These are phyloP conservation scores for Crematogaster levior DNA, from an alignment of 2,888 invertebrate genomes.

Conservation along the genomic window DNA sequence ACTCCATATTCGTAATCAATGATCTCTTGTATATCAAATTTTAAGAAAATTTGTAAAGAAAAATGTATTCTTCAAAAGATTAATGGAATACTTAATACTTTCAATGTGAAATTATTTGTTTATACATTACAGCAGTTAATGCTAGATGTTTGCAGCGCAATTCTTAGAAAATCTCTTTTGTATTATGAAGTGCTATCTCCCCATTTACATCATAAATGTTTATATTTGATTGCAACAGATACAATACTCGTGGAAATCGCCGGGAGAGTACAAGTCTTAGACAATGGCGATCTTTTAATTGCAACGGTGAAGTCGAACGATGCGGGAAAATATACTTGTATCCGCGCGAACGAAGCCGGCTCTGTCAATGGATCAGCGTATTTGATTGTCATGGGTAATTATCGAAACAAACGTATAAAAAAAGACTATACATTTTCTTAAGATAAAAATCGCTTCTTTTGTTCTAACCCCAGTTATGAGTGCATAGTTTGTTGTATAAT, in stretches of 20 bases:
- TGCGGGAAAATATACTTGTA: conserved; percentile 95
- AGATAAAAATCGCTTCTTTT: background rate
- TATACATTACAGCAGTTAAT: no score
- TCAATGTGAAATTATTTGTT: no score
- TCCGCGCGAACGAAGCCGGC: conserved; percentile 96
- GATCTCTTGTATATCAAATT: no score
- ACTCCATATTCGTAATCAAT: no score
- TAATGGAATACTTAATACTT: no score
- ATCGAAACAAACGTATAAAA: background rate
- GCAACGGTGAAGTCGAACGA: conserved; percentile 94
- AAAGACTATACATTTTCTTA: background rate
- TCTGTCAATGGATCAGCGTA: conserved; percentile 93
- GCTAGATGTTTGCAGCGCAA: background rate
- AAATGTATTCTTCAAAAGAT: no score
- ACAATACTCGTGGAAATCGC: conserved; percentile 89
- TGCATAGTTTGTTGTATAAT: background rate
- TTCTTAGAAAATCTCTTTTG: background rate
- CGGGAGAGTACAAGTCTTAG: conserved; percentile 94
- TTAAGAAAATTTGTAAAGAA: no score
- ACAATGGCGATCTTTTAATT: conserved; percentile 95
- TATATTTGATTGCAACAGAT: conserved; percentile 84
- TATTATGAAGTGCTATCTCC: background rate
- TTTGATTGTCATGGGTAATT: conserved; percentile 91
- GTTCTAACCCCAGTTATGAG: background rate
- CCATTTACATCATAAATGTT: background rate